phyloP scores from a whole-genome alignment of 2,113 vertebrate species.

The Chaetura pelagica region DNA sequence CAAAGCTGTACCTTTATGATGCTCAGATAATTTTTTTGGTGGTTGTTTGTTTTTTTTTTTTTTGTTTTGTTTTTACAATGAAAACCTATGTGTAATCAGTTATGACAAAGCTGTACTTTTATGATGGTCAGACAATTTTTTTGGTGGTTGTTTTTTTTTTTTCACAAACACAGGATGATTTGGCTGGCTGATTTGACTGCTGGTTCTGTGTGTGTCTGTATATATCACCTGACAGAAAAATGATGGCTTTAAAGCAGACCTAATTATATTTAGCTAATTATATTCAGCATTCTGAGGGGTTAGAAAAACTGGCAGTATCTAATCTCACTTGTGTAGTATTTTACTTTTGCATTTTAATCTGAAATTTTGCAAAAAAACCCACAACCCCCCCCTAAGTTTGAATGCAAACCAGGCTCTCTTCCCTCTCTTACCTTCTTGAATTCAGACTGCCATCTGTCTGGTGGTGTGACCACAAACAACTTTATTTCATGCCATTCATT shows the following conservation, averaged over 20 bases:
- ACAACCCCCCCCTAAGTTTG: rapidly evolving
- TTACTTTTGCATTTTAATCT: background rate
- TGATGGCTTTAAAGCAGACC: background rate
- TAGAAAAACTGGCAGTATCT: background rate
- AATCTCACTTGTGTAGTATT: background rate
- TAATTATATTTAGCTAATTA: background rate
- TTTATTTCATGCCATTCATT: background rate
- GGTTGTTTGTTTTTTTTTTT: no score
- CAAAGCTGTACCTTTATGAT: background rate
- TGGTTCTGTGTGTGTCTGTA: background rate
- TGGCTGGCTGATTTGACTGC: background rate
- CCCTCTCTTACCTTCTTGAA: background rate
- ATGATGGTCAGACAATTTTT: background rate
- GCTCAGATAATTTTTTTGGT: no score
- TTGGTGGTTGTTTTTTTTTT: background rate
- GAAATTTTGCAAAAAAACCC: background rate
- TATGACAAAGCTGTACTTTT: background rate
- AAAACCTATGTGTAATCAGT: background rate
- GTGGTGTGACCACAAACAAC: background rate
- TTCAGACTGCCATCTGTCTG: background rate
- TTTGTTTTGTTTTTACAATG: background rate
- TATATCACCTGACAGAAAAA: background rate
- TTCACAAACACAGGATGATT: background rate
- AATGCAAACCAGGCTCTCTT: background rate
- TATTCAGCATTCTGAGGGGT: background rate